These are phyloP conservation scores for Gallinago jamesoni DNA, from an alignment of 2,113 vertebrate genomes.

Conservation along the genomic window DNA sequence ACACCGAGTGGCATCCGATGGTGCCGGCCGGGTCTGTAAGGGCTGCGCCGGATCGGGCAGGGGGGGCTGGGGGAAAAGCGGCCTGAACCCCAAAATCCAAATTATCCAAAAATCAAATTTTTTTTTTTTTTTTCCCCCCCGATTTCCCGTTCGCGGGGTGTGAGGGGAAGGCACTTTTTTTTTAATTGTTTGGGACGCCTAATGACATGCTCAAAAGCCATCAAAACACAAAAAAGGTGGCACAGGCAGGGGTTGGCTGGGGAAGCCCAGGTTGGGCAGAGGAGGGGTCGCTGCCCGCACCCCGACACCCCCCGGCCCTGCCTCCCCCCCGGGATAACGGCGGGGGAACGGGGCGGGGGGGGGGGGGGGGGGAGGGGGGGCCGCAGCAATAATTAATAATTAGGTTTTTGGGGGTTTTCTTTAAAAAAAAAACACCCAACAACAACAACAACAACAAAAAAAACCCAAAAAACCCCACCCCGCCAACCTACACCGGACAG, in stretches of 20 bases:
- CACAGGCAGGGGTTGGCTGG: not conserved
- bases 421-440: too few species aligned
- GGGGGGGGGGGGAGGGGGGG: too few species aligned
- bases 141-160: not conserved
- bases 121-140: not conserved
- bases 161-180: not conserved
- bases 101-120: not conserved
- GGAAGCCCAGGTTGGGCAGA: not conserved
- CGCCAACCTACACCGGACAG: conserved; percentile 17
- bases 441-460: too few species aligned
- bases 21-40: not conserved
- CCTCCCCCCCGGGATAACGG: not conserved
- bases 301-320: not conserved
- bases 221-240: conserved; percentile 31
- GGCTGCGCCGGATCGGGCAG: too few species aligned
- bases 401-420: too few species aligned
- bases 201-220: conserved; percentile 40
- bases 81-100: not conserved
- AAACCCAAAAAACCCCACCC: too few species aligned
- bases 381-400: too few species aligned
- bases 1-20: not conserved
- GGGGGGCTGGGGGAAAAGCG: not conserved
- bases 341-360: too few species aligned
- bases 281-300: not conserved
- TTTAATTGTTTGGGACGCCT: not conserved